Evolutionary conservation across 1,140 invertebrate species (phyloP), one percentile per base, ranked within the genome.

Genomic region (Zaprionus gabonicus): DNA sequence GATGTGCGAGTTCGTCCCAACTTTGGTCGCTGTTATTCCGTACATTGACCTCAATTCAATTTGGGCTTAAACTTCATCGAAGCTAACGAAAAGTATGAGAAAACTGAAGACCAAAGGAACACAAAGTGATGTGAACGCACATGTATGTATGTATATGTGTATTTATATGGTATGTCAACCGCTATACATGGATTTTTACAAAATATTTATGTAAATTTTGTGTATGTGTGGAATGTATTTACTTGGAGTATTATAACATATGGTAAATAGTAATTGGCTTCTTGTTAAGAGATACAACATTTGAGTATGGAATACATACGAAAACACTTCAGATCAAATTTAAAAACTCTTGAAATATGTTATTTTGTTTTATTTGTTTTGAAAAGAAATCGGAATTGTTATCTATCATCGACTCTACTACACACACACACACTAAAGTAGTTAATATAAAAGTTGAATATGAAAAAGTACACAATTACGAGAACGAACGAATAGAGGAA

Each of bases 401-500:
- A 28, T 31, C 34, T 71, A 55, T 59, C 7, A 76, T 72, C 72
- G 80, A 78, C 55, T 71, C 65, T 70, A 73, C 84, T 88, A 88
- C 78, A 87, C 84, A 87, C 80, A 87, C 80, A 67, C 79, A 83
- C 78, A 82, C 78, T 88, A 78, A 80, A 79, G 62, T 88, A 75
- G 59, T 34, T 51, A 71, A 75, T 67, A 55, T 49, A 60, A 76
- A 73, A 84, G 68, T 87, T 82, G 76, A 62, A 78, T 81, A 85
- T 70, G 78, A 71, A 88, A 46, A 78, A 88, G 68, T 84, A 84
- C 71, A 84, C 81, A 88, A 84, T 81, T 87, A 84, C 81, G 83
- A 84, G 71, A 87, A 87, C 81, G 78, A 87, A 81, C 84, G 78
- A 88, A 56, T 78, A 88, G 69, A 86, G 46, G 46, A 88, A 88